phyloP scores from a whole-genome alignment of 1,140 invertebrate genomes.

The Bombus cullumanus region DNA sequence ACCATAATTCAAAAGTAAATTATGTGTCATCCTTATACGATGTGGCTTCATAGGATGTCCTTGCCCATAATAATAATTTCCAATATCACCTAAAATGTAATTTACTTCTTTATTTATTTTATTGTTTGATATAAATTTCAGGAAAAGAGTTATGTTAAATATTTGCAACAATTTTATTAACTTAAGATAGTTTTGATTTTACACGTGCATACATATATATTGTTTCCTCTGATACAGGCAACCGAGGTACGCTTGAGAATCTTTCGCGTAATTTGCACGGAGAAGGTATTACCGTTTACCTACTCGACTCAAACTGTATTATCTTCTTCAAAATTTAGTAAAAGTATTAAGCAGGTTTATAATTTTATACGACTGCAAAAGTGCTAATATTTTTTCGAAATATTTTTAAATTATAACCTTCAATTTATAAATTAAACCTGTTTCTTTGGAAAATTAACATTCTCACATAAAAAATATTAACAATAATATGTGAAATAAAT shows the following conservation, averaged over 20 bases:
- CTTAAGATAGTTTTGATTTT: background rate
- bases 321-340: background rate
- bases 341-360: background rate
- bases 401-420: conserved; percentile 42
- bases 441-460: background rate
- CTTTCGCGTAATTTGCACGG: background rate
- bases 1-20: conserved; percentile 99
- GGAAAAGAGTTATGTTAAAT: background rate
- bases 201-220: background rate
- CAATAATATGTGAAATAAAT: background rate
- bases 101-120: conserved; percentile 1
- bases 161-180: background rate
- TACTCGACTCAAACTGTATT: background rate
- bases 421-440: background rate
- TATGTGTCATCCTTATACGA: conserved; percentile 99
- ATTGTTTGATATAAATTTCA: background rate
- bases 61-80: conserved; percentile 99
- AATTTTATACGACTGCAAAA: background rate
- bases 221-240: conserved; percentile 39
- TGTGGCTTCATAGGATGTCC: conserved; percentile 99
- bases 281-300: background rate
- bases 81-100: conserved; percentile 93
- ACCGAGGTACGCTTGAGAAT: conserved; percentile 44
- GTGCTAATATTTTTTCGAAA: background rate
- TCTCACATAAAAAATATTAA: background rate